phyloP scores from a whole-genome alignment of 2,888 invertebrate genomes.

The Theretra japonica region DNA sequence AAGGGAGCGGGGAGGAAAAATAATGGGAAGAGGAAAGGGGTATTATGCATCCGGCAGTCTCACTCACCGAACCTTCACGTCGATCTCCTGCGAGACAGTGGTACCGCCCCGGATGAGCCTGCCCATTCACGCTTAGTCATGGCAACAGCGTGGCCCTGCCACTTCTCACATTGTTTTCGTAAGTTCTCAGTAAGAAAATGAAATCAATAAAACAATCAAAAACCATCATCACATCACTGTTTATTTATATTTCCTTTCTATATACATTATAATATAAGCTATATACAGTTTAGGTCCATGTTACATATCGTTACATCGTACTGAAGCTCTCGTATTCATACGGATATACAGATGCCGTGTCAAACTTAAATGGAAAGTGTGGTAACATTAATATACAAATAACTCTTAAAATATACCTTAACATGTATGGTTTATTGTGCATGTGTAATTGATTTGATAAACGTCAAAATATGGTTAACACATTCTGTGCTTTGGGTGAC shows the following conservation, averaged over 20 bases:
- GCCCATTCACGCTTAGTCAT: too few species aligned
- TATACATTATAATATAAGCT: slow-evolving; percentile 73
- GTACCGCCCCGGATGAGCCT: too few species aligned
- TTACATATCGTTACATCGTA: slow-evolving; percentile 52
- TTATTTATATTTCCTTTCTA: slow-evolving; percentile 68
- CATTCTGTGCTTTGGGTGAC: not conserved
- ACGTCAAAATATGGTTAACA: slow-evolving; percentile 13
- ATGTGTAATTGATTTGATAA: not conserved
- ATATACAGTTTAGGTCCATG: slow-evolving; percentile 81
- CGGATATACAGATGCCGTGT: not conserved
- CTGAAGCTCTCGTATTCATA: slow-evolving; percentile 29
- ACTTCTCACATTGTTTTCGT: too few species aligned
- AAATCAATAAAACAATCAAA: slow-evolving; percentile 36
- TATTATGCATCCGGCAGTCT: too few species aligned
- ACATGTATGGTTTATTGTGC: not conserved
- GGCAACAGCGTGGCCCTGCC: too few species aligned
- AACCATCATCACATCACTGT: slow-evolving; percentile 53
- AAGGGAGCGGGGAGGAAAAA: too few species aligned
- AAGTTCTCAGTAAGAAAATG: not conserved
- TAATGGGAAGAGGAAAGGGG: too few species aligned
- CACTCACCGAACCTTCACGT: too few species aligned
- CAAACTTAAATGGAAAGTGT: not conserved
- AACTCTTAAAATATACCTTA: not conserved
- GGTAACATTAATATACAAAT: slow-evolving; percentile 19
- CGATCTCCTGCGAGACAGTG: too few species aligned